Evolutionary conservation across 2,113 vertebrate genomes (phyloP).

Genomic region (Eulemur macaco): DNA sequence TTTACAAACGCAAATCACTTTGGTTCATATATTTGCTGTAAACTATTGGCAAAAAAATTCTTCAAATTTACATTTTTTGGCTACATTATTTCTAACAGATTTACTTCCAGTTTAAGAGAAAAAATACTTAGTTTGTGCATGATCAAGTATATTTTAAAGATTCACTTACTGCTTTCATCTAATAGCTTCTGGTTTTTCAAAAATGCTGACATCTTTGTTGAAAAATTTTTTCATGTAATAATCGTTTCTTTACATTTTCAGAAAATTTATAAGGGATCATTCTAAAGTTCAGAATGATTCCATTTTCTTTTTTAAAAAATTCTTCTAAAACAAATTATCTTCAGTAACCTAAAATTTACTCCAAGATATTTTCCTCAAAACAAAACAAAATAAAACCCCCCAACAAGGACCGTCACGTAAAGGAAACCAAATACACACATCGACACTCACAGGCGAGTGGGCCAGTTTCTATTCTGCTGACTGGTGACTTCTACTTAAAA

Average conservation of each 20-base stretch:
- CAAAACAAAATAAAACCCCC: conserved; percentile 41
- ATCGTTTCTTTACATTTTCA: background rate
- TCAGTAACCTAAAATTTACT: conserved; percentile 37
- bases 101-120: conserved; percentile 81
- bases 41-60: conserved; percentile 83
- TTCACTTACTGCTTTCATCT: conserved; percentile 1
- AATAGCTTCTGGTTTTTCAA: conserved; percentile 28
- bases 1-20: conserved; percentile 82
- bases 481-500: conserved; percentile 27
- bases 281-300: background rate
- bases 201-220: conserved; percentile 1
- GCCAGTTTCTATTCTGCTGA: background rate
- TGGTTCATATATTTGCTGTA: conserved; percentile 83
- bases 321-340: background rate
- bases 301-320: conserved; percentile 3
- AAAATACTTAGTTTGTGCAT: conserved; percentile 74
- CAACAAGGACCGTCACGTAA: accelerated
- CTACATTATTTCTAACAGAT: conserved; percentile 82
- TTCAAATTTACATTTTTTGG: conserved; percentile 80
- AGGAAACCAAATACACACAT: accelerated
- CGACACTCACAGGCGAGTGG: background rate
- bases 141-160: conserved; percentile 64
- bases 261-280: background rate
- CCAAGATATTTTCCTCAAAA: conserved; percentile 63
- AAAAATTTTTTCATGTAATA: background rate